A percentile compares a stretch with the other conserved stretches of the same genome.
phyloP scores from a whole-genome alignment of 2,888 invertebrate species.

The Serrognathus titanus region DNA sequence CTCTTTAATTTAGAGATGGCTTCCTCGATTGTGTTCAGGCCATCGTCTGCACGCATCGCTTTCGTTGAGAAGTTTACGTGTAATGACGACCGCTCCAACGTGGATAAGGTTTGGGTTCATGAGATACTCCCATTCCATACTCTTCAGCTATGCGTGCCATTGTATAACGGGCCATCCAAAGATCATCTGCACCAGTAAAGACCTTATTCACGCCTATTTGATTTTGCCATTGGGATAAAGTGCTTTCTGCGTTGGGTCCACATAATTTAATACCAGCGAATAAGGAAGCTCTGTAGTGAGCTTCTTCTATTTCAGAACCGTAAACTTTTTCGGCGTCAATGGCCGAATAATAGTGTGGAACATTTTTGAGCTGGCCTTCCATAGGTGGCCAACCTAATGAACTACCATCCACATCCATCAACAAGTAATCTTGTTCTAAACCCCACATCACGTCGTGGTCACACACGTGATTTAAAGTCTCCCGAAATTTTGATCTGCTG shows the following conservation, averaged over 20 bases:
- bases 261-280: conserved; percentile 74
- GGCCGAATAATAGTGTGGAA: conserved; percentile 82
- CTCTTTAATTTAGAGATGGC: conserved; percentile 73
- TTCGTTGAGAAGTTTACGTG: conserved; percentile 90
- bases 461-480: conserved; percentile 56
- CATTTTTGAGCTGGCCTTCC: conserved; percentile 63
- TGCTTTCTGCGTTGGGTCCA: conserved; percentile 81
- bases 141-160: conserved; percentile 60
- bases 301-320: conserved; percentile 78
- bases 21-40: conserved; percentile 60
- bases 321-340: conserved; percentile 74
- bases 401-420: conserved; percentile 56
- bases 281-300: conserved; percentile 75
- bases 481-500: conserved; percentile 41
- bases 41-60: conserved; percentile 70
- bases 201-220: conserved; percentile 64
- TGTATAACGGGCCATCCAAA: conserved; percentile 60
- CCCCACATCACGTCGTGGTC: conserved; percentile 71
- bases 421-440: conserved; percentile 65
- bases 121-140: conserved; percentile 56
- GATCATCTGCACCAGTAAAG: conserved; percentile 58
- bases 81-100: conserved; percentile 65
- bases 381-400: conserved; percentile 73
- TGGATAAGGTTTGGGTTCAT: conserved; percentile 56
- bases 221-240: conserved; percentile 67